phyloP scores from a whole-genome alignment of 2,797 vertebrate species.

The Ctenopoma multispine region DNA sequence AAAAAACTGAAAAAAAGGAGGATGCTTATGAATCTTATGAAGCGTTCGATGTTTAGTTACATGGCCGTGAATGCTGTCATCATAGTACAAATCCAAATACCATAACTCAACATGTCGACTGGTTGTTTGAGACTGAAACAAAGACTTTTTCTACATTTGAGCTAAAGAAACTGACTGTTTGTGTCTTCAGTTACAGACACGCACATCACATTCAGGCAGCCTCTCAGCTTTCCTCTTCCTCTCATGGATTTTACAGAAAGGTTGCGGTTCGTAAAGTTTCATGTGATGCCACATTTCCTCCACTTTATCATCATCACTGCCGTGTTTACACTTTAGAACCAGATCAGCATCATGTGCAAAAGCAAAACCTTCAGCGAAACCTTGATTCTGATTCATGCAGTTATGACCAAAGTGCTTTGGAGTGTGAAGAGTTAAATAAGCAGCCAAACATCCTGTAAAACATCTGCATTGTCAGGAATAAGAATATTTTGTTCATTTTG shows the following conservation, averaged over 20 bases:
- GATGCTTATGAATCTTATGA: no score
- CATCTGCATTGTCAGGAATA: background rate
- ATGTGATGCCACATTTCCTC: background rate
- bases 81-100: no score
- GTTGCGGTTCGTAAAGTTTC: no score
- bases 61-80: background rate
- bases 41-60: no score
- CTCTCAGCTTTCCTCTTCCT: background rate
- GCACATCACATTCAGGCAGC: background rate
- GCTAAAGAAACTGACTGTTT: no score
- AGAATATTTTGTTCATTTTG: background rate
- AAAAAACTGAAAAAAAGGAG: background rate
- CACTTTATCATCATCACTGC: background rate
- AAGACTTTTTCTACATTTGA: background rate
- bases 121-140: background rate
- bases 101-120: background rate
- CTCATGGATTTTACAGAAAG: background rate
- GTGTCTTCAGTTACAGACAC: background rate
- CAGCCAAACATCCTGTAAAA: background rate
- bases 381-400: background rate
- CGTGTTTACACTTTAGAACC: background rate
- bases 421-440: background rate
- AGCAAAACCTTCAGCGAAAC: background rate
- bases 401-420: background rate
- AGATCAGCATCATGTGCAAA: background rate